phyloP scores from a whole-genome alignment of 2,888 invertebrate species.

The Archips xylosteana region DNA sequence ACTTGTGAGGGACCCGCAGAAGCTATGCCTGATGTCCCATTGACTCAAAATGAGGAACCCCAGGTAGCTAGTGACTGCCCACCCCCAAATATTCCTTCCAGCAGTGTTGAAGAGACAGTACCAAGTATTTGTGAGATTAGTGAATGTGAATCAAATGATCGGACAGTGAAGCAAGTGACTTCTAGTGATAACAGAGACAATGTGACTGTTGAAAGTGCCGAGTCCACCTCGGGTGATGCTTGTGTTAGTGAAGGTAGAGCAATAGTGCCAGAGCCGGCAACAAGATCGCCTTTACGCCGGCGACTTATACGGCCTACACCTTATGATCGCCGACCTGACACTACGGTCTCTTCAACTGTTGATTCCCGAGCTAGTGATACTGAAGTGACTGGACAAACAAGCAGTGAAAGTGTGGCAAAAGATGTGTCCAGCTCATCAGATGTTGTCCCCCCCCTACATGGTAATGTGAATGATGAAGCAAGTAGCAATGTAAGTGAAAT shows the following conservation, averaged over 20 bases:
- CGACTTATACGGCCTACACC: slow-evolving; percentile 74
- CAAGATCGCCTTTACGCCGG: slow-evolving; percentile 70
- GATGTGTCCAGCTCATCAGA: slow-evolving; percentile 83
- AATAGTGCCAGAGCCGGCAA: slow-evolving; percentile 57
- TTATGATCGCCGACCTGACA: slow-evolving; percentile 75
- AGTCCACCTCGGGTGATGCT: slow-evolving; percentile 81
- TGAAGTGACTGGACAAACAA: slow-evolving; percentile 58
- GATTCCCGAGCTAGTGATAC: slow-evolving; percentile 67
- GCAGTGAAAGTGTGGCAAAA: slow-evolving; percentile 68
- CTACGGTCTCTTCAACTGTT: slow-evolving; percentile 79
- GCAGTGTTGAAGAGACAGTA: slow-evolving; percentile 66
- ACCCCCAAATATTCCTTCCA: slow-evolving; percentile 61
- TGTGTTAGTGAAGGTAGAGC: slow-evolving; percentile 71
- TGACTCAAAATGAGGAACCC: slow-evolving; percentile 44
- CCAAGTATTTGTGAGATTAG: slow-evolving; percentile 61
- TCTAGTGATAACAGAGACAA: slow-evolving; percentile 78
- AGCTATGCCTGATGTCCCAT: slow-evolving; percentile 46
- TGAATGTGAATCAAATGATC: slow-evolving; percentile 67
- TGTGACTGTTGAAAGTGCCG: slow-evolving; percentile 79
- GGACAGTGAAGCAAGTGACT: slow-evolving; percentile 77
- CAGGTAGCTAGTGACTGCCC: slow-evolving; percentile 45
- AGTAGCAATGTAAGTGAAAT: slow-evolving; percentile 79
- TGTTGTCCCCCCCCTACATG: slow-evolving; percentile 69
- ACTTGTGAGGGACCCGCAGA: slow-evolving; percentile 46
- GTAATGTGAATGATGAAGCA: slow-evolving; percentile 75